These are phyloP conservation scores for Hydra vulgaris DNA, from an alignment of 30 jellyfish, hydroid and myxozoan species.

Conservation along the genomic window DNA sequence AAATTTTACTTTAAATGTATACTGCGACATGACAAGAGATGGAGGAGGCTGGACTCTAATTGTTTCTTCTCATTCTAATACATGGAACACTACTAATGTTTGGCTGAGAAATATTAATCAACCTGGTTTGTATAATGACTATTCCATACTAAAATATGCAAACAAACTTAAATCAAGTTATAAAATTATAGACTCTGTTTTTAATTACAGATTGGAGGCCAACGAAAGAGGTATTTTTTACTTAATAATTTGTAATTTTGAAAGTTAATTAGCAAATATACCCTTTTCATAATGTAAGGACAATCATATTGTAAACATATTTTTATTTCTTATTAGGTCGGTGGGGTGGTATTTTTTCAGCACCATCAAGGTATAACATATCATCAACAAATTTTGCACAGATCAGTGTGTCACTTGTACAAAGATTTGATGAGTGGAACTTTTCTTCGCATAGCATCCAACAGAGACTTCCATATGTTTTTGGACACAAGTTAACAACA, in stretches of 20 bases:
- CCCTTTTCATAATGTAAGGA: neutral
- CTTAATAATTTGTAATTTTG: neutral
- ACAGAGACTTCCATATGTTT: constrained; percentile 53
- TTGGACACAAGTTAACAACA: constrained; percentile 38
- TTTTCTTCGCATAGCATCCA: constrained; percentile 18
- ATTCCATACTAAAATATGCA: constrained; percentile 58
- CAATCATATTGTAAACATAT: neutral
- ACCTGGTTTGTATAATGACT: constrained; percentile 46
- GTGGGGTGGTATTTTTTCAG: constrained; percentile 93
- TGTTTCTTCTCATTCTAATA: constrained; percentile 51
- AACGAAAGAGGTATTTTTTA: constrained; percentile 46
- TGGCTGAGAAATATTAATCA: constrained; percentile 43
- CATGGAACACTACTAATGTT: constrained; percentile 62
- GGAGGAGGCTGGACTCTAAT: constrained; percentile 99
- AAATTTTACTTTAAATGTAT: constrained; percentile 37
- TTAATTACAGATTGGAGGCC: constrained; percentile 78
- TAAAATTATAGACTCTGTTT: constrained; percentile 22
- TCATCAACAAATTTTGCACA: constrained; percentile 37
- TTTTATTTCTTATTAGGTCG: constrained; percentile 26
- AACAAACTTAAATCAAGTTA: constrained; percentile 56
- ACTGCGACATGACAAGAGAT: constrained; percentile 82
- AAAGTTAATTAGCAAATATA: neutral
- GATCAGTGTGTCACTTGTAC: constrained; percentile 41
- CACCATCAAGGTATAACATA: constrained; percentile 51
- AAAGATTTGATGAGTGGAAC: constrained; percentile 64